Base-by-base conservation (phyloP, 2,888 invertebrate genomes). In the Brachyopa scutellaris region DNA sequence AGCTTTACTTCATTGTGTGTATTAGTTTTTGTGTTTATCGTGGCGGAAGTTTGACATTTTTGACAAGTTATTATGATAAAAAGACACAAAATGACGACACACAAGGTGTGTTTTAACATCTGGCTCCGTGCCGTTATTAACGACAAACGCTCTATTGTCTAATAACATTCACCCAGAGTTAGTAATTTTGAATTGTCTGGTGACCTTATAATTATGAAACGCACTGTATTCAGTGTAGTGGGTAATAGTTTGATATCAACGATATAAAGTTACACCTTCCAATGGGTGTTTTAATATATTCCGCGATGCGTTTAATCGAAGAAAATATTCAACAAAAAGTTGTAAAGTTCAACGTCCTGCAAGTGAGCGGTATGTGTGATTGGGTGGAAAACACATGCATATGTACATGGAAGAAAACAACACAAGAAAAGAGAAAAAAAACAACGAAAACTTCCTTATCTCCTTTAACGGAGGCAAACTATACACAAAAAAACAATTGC, bases 381-480 rank as follows among this genome's bases (percentile, higher is more conserved):
- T 59, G 49, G 29, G 40, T 11, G 8, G 33, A 59, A 76, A 61
- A 38, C 21, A 69, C 21, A 51, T 57, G 38, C 13, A n/a, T n/a
- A n/a, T n/a, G 26, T 15, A 11, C 23, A 55, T 36, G 33, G 1
- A 45, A 38, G 31, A 61, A 69, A 76, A 45, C 19, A 51, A 42
- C 36, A 55, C 49, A 55, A 19, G 53, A n/a, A 9, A 42, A 42
- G 19, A 6, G 26, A 19, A 2, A 7, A 51, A 19, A 55, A 21
- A 26, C 61, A 74, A 79, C 42, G 66, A 73, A 74, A 79, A 74
- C 61, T 47, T 74, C 21, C 62, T 79, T 79, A 79, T 79, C 79
- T 74, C 9, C 13, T 17, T 13, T 11, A 21, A 47, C 29, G 59
- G 19, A 47, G 73, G 38, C 51, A 73, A n/a, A n/a, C 29, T 9